Evolutionary conservation across 2,888 invertebrate genomes (phyloP), one percentile per base, ranked within the genome.

Genomic region (Dynastes hyllus): DNA sequence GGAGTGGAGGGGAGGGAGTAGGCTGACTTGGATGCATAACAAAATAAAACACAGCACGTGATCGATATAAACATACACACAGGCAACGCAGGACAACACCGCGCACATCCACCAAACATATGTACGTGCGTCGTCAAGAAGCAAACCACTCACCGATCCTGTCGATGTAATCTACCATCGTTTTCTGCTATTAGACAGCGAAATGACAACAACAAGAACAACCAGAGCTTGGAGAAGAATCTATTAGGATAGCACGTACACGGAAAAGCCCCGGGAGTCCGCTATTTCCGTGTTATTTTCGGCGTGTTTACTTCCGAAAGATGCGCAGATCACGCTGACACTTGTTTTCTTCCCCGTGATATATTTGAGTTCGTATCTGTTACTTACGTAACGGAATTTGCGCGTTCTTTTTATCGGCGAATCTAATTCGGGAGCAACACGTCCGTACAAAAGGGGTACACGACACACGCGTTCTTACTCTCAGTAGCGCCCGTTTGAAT

Each of bases 381-480:
- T 73, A 27, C 53, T 27, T 32, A 32, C 45, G 6, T 45, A 45
- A 8, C 45, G 45, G 45, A 45, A 45, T 45, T 8, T 9, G 45
- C 11, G 45, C 32, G 45, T 45, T 45, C 1, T 45, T 45, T 32
- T 61, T 66, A 66, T 66, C 32, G 13, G 67, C 11, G 73, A 70
- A 75, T 79, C 79, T 70, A 78, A 77, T 86, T 86, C 51, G 45
- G 61, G 16, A 1, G 45, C 55, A 55, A 32, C 71, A 22, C 51
- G 50, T 75, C 45, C 45, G 61, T 32, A 37, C 5, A 5, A 37
- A 37, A 37, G 6, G 32, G 32, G 32, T 37, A 37, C 32, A 37
- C 32, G 45, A 75, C 73, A 40, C 83, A 84, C 89, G 90, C 90
- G 69, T 40, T 50, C 51, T 11, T 51, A 89, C 90, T 89, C 90